Conservation (phyloP, 53 echinoderm and acorn worm species). For the Apostichopus leukothele region DNA sequence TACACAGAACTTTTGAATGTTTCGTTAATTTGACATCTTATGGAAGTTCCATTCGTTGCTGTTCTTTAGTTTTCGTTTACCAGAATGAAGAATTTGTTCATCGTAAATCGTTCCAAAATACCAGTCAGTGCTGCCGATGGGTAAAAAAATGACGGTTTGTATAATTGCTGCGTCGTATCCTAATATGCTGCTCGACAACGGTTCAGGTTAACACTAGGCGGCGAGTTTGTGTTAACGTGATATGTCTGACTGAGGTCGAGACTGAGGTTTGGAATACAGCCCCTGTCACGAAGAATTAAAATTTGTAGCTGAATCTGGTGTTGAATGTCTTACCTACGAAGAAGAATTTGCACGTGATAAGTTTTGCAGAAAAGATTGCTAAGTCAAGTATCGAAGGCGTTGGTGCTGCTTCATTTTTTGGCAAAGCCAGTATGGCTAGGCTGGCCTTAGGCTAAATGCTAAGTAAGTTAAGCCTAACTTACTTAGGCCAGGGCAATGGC, state of each 20-base stretch:
- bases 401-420: not conserved
- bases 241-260: not conserved
- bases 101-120: not conserved
- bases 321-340: not conserved
- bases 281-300: not conserved
- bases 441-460: not conserved
- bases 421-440: no score
- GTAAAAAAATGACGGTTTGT: constrained; percentile 15
- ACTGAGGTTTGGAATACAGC: not conserved
- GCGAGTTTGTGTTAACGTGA: not conserved
- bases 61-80: not conserved
- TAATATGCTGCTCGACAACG: constrained; percentile 22
- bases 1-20: constrained; percentile 28
- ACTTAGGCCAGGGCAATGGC: not conserved
- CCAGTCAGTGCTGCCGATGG: not conserved
- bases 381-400: not conserved
- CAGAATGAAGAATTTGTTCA: not conserved
- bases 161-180: not conserved
- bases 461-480: constrained; percentile 7
- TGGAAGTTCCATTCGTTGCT: not conserved
- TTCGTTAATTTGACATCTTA: not conserved
- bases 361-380: constrained; percentile 7
- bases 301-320: not conserved
- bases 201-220: constrained; percentile 35
- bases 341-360: not conserved